Conservation (phyloP, 2,797 vertebrate species). For the Acomys russatus region DNA sequence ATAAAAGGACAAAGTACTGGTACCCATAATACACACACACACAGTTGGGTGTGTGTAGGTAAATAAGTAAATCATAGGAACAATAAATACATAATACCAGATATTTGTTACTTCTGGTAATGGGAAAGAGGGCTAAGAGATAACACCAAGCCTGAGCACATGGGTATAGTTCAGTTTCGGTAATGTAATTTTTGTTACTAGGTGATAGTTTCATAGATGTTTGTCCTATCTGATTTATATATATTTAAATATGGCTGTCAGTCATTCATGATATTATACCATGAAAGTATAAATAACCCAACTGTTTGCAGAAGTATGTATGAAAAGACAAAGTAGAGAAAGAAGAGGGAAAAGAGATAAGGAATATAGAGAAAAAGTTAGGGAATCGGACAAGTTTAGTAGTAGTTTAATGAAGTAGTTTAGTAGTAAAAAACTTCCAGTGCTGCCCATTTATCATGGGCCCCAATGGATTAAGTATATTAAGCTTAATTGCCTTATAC, state of each 20-base stretch:
- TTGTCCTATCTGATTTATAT: constrained; percentile 14
- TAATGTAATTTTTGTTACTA: background rate
- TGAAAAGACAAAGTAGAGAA: background rate
- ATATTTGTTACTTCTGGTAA: constrained; percentile 13
- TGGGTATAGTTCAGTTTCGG: background rate
- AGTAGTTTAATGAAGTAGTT: background rate
- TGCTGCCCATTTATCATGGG: background rate
- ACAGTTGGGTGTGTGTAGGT: too few species aligned
- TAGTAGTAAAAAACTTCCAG: constrained; percentile 6
- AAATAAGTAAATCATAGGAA: background rate
- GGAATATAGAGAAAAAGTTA: background rate
- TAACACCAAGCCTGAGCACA: background rate
- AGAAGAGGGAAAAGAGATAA: background rate
- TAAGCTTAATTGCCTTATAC: background rate
- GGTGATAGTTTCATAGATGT: background rate
- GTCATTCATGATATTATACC: background rate
- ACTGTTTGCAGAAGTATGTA: background rate
- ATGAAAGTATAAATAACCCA: constrained; percentile 30
- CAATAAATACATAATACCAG: constrained; percentile 2
- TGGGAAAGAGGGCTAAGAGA: background rate
- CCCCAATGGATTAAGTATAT: background rate
- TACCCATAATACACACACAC: background rate
- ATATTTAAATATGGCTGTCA: background rate
- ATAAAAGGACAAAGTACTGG: background rate
- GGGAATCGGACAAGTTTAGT: constrained; percentile 23